Evolutionary conservation across 2,888 invertebrate genomes (phyloP).

Genomic region (Papilio elwesi): DNA sequence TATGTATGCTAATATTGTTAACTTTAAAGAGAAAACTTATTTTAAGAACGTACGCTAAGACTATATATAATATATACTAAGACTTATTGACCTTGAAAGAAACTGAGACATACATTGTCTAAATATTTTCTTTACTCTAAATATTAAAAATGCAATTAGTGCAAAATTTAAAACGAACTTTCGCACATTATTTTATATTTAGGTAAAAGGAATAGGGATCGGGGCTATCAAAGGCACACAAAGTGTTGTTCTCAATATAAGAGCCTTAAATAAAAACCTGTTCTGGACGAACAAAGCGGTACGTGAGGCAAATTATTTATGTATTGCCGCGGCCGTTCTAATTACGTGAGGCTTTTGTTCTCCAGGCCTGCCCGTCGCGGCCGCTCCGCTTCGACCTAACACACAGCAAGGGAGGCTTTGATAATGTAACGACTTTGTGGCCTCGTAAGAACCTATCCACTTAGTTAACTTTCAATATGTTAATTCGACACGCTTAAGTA

Average conservation of each 20-base stretch:
- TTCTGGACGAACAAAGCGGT: slow-evolving; percentile 76
- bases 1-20: too few relatives aligned
- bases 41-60: too few relatives aligned
- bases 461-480: slow-evolving; percentile 35
- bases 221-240: slow-evolving; percentile 71
- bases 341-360: slow-evolving; percentile 82
- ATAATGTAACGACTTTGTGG: slow-evolving; percentile 69
- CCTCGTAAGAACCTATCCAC: slow-evolving; percentile 54
- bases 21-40: too few relatives aligned
- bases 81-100: too few relatives aligned
- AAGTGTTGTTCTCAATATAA: slow-evolving; percentile 78
- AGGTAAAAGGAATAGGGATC: slow-evolving; percentile 70
- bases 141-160: too few relatives aligned
- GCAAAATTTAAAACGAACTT: background rate
- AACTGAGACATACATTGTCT: too few relatives aligned
- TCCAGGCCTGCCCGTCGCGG: slow-evolving; percentile 61
- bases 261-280: slow-evolving; percentile 81
- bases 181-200: slow-evolving; percentile 42
- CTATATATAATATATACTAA: too few relatives aligned
- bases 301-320: slow-evolving; percentile 84
- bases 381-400: slow-evolving; percentile 63
- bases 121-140: too few relatives aligned
- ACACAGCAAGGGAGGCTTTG: slow-evolving; percentile 52
- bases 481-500: slow-evolving; percentile 28
- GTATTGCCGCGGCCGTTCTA: slow-evolving; percentile 81